Percentiles rank a stretch among this genome's conserved stretches.
These are phyloP conservation scores for Coluber constrictor DNA, from an alignment of 2,797 vertebrate genomes.

Conservation along the genomic window DNA sequence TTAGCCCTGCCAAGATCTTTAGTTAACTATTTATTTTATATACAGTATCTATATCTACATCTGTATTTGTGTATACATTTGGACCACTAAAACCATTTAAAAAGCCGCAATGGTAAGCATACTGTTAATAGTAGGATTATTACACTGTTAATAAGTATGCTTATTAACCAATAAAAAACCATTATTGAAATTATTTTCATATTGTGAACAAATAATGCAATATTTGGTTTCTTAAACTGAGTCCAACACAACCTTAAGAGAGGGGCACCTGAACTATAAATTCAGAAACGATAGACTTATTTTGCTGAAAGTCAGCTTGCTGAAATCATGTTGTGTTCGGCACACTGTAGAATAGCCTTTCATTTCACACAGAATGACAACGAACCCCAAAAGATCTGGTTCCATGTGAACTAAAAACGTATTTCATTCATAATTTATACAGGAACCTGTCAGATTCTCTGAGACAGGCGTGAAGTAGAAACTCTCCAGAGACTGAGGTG, in stretches of 20 bases:
- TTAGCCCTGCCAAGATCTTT: not conserved
- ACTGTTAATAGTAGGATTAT: not conserved
- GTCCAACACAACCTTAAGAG: not conserved
- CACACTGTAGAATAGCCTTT: not conserved
- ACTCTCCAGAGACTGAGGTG: not conserved
- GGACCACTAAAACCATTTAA: not conserved
- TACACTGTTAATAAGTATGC: not conserved
- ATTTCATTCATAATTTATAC: not conserved
- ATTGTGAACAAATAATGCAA: not conserved
- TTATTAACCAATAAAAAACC: not conserved
- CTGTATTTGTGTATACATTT: not conserved
- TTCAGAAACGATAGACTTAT: not conserved
- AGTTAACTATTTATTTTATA: not conserved
- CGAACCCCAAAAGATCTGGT: not conserved
- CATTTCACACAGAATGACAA: not conserved
- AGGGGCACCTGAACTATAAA: not conserved
- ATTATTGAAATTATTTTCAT: not conserved
- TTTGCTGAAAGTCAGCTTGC: not conserved
- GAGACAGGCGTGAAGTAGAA: not conserved
- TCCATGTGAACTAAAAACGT: not conserved
- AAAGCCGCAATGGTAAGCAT: not conserved
- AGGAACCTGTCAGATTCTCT: not conserved
- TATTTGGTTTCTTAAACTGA: not conserved
- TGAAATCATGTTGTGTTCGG: not conserved
- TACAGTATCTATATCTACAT: not conserved